These are phyloP conservation scores for Platichthys stellatus DNA, from an alignment of 2,113 vertebrate genomes.

Conservation along the genomic window DNA sequence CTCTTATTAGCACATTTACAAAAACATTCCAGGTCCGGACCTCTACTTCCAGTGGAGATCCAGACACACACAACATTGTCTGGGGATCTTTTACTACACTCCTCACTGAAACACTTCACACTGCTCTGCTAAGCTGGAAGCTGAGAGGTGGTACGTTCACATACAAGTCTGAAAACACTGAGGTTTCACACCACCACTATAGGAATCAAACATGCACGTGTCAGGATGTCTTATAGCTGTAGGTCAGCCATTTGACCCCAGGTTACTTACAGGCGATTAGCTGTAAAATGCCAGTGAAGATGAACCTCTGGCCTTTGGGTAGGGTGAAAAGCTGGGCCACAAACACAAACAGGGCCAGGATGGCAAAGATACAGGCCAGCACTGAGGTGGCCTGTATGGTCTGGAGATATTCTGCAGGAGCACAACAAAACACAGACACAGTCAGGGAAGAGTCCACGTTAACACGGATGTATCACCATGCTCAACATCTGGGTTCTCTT, in stretches of 20 bases:
- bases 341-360: conserved; percentile 89
- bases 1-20: no score
- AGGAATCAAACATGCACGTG: conserved; percentile 15
- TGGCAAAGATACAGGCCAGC: conserved; percentile 91
- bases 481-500: not conserved
- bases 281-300: conserved; percentile 89
- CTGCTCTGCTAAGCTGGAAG: not conserved
- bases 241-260: conserved; percentile 23
- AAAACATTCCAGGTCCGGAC: no score
- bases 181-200: not conserved
- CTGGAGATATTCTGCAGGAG: conserved; percentile 85
- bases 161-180: not conserved
- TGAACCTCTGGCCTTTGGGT: conserved; percentile 95
- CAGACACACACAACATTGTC: not conserved
- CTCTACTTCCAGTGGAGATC: not conserved
- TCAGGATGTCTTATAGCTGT: not conserved
- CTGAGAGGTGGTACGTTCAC: not conserved
- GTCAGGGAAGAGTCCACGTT: conserved; percentile 3
- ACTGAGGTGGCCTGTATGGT: conserved; percentile 91
- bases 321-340: conserved; percentile 94
- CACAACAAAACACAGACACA: not conserved
- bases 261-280: conserved; percentile 88
- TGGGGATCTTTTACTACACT: not conserved
- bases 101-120: not conserved
- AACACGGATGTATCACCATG: not conserved